Evolutionary conservation across 2,888 invertebrate genomes (phyloP).

Genomic region (Hoplodrina ambigua): DNA sequence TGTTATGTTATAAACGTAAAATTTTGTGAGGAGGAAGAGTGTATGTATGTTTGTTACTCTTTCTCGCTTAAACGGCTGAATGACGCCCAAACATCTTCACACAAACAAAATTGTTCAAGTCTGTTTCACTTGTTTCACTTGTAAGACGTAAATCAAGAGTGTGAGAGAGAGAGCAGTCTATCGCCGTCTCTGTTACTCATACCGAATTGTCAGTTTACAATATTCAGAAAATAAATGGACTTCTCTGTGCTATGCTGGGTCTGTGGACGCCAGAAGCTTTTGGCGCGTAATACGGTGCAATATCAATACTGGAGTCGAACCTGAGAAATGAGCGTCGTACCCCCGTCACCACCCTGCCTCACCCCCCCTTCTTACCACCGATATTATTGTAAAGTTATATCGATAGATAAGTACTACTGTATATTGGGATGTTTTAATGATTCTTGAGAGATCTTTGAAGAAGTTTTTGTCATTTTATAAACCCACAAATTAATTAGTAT

Average conservation of each 20-base stretch:
- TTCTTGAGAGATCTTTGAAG: neutral
- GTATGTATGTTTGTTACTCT: too few species aligned
- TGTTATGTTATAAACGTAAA: too few species aligned
- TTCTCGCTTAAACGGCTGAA: too few species aligned
- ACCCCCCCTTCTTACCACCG: constrained; percentile 54
- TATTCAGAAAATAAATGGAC: neutral
- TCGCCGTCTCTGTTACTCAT: too few species aligned
- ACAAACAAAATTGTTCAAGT: too few species aligned
- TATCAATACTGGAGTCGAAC: constrained; percentile 89
- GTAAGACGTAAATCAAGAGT: too few species aligned
- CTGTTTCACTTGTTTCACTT: too few species aligned
- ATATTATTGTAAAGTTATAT: constrained; percentile 75
- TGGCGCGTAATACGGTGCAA: constrained; percentile 89
- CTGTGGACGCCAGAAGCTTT: constrained; percentile 81
- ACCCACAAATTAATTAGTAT: too few species aligned
- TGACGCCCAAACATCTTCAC: too few species aligned
- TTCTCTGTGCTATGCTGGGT: constrained; percentile 58
- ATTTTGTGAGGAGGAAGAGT: too few species aligned
- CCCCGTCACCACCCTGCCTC: constrained; percentile 46
- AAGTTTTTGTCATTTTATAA: neutral
- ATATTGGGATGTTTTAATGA: constrained; percentile 31
- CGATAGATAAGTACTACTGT: constrained; percentile 32
- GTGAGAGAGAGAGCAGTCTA: too few species aligned
- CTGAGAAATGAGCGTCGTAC: constrained; percentile 87
- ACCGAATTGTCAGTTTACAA: too few species aligned